Evolutionary conservation across 2,113 vertebrate species (phyloP), one percentile per base, ranked within the genome.

Genomic region (Hippolais icterina): DNA sequence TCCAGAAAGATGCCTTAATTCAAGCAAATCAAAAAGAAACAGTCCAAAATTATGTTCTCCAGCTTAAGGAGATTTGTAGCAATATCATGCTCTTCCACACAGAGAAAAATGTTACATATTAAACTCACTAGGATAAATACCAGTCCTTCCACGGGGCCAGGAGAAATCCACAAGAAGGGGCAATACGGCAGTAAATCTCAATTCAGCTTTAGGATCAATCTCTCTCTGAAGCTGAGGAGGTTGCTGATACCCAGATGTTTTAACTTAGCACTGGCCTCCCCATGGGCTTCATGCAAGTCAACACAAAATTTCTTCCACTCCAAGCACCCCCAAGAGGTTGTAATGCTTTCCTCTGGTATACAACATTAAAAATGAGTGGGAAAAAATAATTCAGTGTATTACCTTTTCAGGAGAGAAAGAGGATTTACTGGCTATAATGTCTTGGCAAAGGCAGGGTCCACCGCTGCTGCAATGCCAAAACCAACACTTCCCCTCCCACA

Each of bases 31-130:
- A 83, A 60, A 90, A 93, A 88, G 28, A 56, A 80, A 46, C 13
- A 75, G 25, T 12, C 39, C 79, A 54, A 92, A 83, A 72, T 15
- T 3, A 54, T 4, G 15, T 47, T 41, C 37, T 27, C 16, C 77
- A 91, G 27, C 7, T 39, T 37, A 74, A 74, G 14, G 24, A 94
- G 33, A 27, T 59, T 21, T 54, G 23, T 27, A 60, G 53, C 33
- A 68, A 4, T 54, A 33, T 47, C 10, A 19, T 0, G 1, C 29
- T 68, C 16, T 69, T 76, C 64, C 44, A 28, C 1, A 0, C 24
- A 39, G 0, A 12, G 21, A 57, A 80, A 91, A 76, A 39, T 24
- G 18, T 53, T 56, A 41, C 0, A 3, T 70, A 22, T 60, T 77
- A 61, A 89, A 74, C 35, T 69, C 37, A 35, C 4, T 56, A 18